phyloP scores from a whole-genome alignment of 2,797 vertebrate genomes.

The Neostethus bicornis region DNA sequence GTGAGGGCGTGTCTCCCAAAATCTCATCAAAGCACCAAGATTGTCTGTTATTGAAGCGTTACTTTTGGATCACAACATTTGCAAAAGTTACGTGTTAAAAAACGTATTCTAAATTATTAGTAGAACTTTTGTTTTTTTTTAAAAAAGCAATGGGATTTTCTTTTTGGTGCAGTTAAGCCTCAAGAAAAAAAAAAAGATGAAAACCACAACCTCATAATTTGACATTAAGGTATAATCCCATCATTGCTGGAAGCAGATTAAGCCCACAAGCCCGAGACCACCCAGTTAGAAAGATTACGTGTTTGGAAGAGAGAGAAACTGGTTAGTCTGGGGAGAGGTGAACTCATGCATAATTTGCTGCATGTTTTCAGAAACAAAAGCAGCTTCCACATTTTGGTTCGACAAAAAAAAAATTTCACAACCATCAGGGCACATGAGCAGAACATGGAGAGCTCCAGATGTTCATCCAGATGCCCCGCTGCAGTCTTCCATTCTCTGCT shows the following conservation, averaged over 20 bases:
- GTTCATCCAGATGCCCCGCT: conserved; percentile 20
- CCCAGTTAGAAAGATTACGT: conserved; percentile 4
- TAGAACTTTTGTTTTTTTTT: conserved; percentile 14
- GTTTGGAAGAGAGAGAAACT: conserved; percentile 2
- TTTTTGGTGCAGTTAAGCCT: conserved; percentile 33
- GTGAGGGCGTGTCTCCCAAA: conserved; percentile 18
- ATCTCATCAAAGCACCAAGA: conserved; percentile 47
- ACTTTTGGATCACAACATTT: conserved; percentile 9
- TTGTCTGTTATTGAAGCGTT: conserved; percentile 45
- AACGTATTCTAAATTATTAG: conserved; percentile 10
- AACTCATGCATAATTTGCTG: conserved; percentile 44
- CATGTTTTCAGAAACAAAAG: conserved; percentile 54
- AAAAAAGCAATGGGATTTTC: conserved; percentile 12
- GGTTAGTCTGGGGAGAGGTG: conserved; percentile 29
- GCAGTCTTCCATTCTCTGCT: too few relatives aligned
- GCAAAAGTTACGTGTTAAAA: conserved; percentile 12
- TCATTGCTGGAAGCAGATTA: conserved; percentile 17
- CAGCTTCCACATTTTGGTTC: conserved; percentile 57
- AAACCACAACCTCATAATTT: conserved; percentile 21
- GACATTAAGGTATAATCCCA: conserved; percentile 2
- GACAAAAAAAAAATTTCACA: conserved; percentile 24
- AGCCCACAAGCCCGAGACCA: not conserved
- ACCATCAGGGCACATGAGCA: conserved; percentile 1
- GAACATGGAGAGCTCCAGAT: conserved; percentile 17
- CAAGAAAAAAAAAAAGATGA: conserved; percentile 17